Evolutionary conservation across 1,140 invertebrate genomes (phyloP), one percentile per base, ranked within the genome.

Genomic region (Cotesia glomerata): DNA sequence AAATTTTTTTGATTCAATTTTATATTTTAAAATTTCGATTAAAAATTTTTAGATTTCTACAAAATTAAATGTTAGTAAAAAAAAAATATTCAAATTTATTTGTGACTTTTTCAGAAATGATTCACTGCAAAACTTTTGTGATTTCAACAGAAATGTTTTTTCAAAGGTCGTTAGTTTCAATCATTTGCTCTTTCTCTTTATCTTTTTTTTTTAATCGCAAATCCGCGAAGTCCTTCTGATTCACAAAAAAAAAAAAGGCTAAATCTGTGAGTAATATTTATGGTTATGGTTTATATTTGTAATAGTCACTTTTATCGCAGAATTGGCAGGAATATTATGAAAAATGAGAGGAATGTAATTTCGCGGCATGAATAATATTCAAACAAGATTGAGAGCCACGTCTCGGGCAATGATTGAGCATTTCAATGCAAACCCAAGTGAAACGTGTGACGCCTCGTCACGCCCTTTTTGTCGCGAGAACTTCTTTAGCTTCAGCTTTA

Each of bases 391-490:
- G 56, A 58, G 56, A 58, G 56, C 56, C 56, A 58, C 56, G 56
- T 62, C 59, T 62, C 32, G 26, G 26, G 59, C 35, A 62, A 39
- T 62, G 59, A 62, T 62, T 62, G 59, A 62, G 59, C 59, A 62
- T 62, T 62, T 62, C 35, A 62, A 62, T 62, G 59, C 35, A 62
- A 62, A 62, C 59, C 35, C 59, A 11, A 62, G 59, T 39, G 26
- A 62, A 36, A 62, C 35, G 32, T 62, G 59, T 39, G 59, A 62
- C 34, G 32, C 59, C 9, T 14, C 1, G 39, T 39, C 14, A 9
- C 34, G 13, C 8, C n/a, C 9, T 62, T 62, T 62, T 36, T 58
- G 3, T 11, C n/a, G 9, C 9, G 14, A 62, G 11, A 62, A 62
- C 59, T 62, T 35, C 59, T 62, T 62, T 62, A 34, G 59, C 59